phyloP scores from a whole-genome alignment of 2,797 vertebrate genomes.

The Cetoscarus ocellatus region DNA sequence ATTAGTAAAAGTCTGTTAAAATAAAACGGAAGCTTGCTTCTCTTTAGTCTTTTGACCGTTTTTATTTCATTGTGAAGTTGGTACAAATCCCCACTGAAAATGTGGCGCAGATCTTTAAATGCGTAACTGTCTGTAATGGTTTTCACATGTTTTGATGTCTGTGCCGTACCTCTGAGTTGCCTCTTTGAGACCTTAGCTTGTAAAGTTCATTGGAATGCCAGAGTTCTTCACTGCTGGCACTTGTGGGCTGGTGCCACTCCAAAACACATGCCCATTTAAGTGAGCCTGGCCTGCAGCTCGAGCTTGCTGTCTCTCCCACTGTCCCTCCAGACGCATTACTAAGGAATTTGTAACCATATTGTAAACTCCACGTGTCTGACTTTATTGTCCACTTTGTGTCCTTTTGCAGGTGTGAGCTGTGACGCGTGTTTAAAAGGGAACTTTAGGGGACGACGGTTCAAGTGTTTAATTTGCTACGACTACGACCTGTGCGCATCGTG shows the following conservation, averaged over 20 bases:
- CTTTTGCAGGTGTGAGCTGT: slow-evolving; percentile 95
- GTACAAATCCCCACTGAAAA: neutral
- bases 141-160: slow-evolving; percentile 15
- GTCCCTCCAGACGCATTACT: slow-evolving; percentile 6
- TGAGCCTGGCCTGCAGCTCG: slow-evolving; percentile 38
- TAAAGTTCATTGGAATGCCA: slow-evolving; percentile 51
- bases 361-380: slow-evolving; percentile 25
- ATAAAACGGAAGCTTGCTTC: neutral
- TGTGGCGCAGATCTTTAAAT: slow-evolving; percentile 17
- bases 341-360: slow-evolving; percentile 52
- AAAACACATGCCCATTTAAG: slow-evolving; percentile 59
- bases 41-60: neutral
- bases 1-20: neutral
- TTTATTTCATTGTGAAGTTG: neutral
- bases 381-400: neutral
- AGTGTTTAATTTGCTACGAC: slow-evolving; percentile 99
- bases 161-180: slow-evolving; percentile 15
- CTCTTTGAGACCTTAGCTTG: slow-evolving; percentile 19
- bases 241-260: slow-evolving; percentile 60
- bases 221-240: slow-evolving; percentile 53
- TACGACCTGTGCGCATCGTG: slow-evolving; percentile 99
- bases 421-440: slow-evolving; percentile 99
- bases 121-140: slow-evolving; percentile 1
- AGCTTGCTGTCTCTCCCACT: slow-evolving; percentile 17
- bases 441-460: slow-evolving; percentile 97